Base-by-base conservation (phyloP, 1,140 invertebrate species). In the Aphelinus atriplicis region DNA sequence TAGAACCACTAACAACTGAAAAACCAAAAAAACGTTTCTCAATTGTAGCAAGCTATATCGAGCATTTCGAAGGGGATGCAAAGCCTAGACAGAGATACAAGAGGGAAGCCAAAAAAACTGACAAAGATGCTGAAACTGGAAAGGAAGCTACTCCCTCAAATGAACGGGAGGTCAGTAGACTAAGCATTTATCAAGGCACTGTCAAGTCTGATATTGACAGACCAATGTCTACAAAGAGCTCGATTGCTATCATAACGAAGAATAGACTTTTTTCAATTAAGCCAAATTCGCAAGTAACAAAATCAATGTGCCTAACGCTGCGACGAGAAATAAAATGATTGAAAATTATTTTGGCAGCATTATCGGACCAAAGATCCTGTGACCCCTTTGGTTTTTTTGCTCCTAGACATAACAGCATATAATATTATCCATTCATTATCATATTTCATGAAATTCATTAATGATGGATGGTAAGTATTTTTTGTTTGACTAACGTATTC, bases 161-260 rank as follows among this genome's bases (percentile, higher is more conserved):
- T 80, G 85, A 88, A 74, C 84, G 86, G 86, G 87, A 88, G 87
- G 87, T 88, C 87, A 88, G 87, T 87, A 86, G 72, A 80, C 60
- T 43, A 7, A 62, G 7, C 43, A 42, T 79, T 69, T 68, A 68
- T 78, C 78, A 56, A 75, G 76, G 78, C 73, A 78, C 74, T 80
- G 78, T 78, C 77, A 71, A 77, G 76, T 75, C 76, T 75, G 65
- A 65, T 67, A 47, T 79, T 79, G 80, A 80, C 77, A 81, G 77
- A 72, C 83, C 84, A 86, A 87, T 86, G 84, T 86, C 84, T 87
- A 85, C 84, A 86, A 87, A 85, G 84, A 84, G 82, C 85, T 86
- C 80, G 79, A 78, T 81, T 62, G 69, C 77, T 71, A 72, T 67
- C 68, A 75, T 64, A 76, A 77, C 60, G 5, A 50, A 42, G n/a